These are phyloP conservation scores for Acrobasis consociella DNA, from an alignment of 2,888 invertebrate genomes.

Conservation along the genomic window DNA sequence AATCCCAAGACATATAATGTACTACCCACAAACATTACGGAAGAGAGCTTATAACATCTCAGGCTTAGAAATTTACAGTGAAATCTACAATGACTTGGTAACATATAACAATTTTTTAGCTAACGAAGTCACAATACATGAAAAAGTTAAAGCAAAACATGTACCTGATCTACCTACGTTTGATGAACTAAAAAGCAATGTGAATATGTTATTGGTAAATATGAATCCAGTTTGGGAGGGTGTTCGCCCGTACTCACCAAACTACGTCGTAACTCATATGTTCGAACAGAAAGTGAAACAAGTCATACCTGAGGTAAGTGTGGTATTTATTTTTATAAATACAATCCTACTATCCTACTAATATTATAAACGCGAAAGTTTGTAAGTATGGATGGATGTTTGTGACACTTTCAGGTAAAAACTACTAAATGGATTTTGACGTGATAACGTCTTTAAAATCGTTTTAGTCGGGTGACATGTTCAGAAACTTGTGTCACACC, in stretches of 20 bases:
- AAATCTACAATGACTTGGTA: neutral
- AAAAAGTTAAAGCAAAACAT: conserved; percentile 11
- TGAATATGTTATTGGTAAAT: conserved; percentile 59
- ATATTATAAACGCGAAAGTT: too few species aligned
- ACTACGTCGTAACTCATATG: neutral
- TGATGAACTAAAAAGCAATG: conserved; percentile 42
- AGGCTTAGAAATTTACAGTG: neutral
- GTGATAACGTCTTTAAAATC: too few species aligned
- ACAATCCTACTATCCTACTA: too few species aligned
- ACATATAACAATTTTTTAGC: neutral
- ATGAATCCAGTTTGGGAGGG: conserved; percentile 54
- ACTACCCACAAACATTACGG: neutral
- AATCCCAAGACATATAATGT: neutral
- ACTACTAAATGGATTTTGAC: too few species aligned
- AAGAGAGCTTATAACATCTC: neutral
- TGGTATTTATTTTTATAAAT: too few species aligned
- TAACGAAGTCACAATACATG: neutral
- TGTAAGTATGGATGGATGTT: too few species aligned
- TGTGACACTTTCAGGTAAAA: too few species aligned
- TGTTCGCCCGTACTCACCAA: conserved; percentile 44
- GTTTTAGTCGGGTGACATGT: too few species aligned
- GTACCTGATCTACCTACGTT: conserved; percentile 34
- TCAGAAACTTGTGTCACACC: too few species aligned
- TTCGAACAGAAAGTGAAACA: neutral
- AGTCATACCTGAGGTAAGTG: neutral